Evolutionary conservation across 1,140 invertebrate genomes (phyloP), one percentile per base, ranked within the genome.

Genomic region (Drosophila bocqueti): DNA sequence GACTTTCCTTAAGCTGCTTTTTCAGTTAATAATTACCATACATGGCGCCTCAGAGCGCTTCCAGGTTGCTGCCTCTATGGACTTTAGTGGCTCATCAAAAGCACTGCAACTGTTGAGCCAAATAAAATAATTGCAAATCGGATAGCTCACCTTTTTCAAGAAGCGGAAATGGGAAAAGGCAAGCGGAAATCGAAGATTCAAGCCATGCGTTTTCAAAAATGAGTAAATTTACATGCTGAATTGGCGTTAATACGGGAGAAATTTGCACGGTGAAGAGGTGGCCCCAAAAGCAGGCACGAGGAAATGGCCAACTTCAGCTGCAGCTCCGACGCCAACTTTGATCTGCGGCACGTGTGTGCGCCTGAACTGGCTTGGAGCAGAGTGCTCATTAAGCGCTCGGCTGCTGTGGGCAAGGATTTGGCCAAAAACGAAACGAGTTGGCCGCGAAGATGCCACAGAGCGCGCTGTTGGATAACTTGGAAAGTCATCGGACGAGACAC

Each of bases 221-320:
- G 72, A 79, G 71, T 73, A 73, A 91, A 89, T 89, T 90, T 90
- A 83, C 79, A 79, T 85, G 63, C 71, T 65, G 64, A 85, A 85
- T 71, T 85, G 78, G 82, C 81, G 85, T 42, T 91, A 89, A 91
- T 85, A 73, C 72, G 81, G 62, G 85, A 82, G 85, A 90, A 85
- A 89, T 65, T 76, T 81, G 57, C 52, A 50, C 78, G 59, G 52
- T 52, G 47, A 9, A 26, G 46, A 76, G 80, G 38, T 74, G 68
- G 43, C 49, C 76, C 29, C 46, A 72, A 87, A 83, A 68, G 18
- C 42, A 54, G 69, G 75, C 76, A 79, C 47, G 58, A 87, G 85
- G 85, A 89, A 89, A 79, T 59, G 16, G 21, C 47, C 54, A 24
- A 34, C 54, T 24, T 40, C 34, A 52, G 24, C 45, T 47, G 34